Conservation (phyloP, 2,888 invertebrate genomes). For the Leptothorax acervorum region DNA sequence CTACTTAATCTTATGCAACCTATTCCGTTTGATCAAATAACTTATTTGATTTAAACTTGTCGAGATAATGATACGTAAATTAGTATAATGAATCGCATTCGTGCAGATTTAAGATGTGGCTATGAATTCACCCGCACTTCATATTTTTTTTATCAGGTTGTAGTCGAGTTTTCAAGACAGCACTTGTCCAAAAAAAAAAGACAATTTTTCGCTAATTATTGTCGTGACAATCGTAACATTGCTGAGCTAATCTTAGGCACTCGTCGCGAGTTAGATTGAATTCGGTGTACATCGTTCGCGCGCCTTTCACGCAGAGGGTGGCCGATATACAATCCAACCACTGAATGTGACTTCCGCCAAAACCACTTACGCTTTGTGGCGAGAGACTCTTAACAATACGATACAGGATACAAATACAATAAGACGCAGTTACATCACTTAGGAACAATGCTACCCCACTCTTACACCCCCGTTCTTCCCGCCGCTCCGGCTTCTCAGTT, state of each 20-base stretch:
- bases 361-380: slow-evolving; percentile 86
- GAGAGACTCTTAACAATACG: slow-evolving; percentile 85
- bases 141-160: background rate
- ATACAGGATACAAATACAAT: slow-evolving; percentile 86
- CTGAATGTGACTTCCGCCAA: slow-evolving; percentile 86
- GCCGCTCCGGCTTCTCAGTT: slow-evolving; percentile 58
- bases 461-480: slow-evolving; percentile 57
- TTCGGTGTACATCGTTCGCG: slow-evolving; percentile 71
- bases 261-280: slow-evolving; percentile 76
- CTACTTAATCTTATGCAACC: background rate
- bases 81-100: background rate
- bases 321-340: slow-evolving; percentile 83
- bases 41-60: background rate
- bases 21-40: background rate
- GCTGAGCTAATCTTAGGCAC: background rate
- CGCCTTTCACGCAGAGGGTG: slow-evolving; percentile 70
- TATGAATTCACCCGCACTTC: background rate
- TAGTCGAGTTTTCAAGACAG: background rate
- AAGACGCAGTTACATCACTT: slow-evolving; percentile 86
- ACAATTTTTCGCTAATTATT: background rate
- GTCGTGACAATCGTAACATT: background rate
- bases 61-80: background rate
- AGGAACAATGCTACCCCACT: slow-evolving; percentile 84
- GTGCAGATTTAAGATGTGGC: background rate
- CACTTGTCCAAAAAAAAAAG: background rate